Conservation (phyloP, 2,113 vertebrate species). For the Erythrocercus mccallii region DNA sequence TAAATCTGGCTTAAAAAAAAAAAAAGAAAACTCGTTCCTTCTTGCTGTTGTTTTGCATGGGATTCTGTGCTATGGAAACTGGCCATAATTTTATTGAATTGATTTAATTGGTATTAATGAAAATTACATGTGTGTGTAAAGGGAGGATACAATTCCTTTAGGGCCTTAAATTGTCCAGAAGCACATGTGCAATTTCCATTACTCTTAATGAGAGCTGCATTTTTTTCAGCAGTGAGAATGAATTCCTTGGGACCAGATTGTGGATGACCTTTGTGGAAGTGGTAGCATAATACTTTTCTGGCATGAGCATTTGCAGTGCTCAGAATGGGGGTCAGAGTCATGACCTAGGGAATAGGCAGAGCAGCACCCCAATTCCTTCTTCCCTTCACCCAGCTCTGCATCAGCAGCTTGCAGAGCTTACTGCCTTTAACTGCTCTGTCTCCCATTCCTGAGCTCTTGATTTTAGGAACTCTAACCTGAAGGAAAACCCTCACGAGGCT, state of each 20-base stretch:
- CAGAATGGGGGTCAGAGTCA: neutral
- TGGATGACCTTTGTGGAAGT: neutral
- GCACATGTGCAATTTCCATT: constrained; percentile 49
- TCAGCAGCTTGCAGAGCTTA: fast-evolving
- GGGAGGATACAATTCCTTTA: constrained; percentile 28
- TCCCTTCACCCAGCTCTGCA: neutral
- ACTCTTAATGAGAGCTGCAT: neutral
- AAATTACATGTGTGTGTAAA: constrained; percentile 49
- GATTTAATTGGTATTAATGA: constrained; percentile 62
- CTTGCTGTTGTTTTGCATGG: constrained; percentile 21
- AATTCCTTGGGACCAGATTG: neutral
- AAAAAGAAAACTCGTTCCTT: neutral
- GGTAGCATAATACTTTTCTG: neutral
- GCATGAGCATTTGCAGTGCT: neutral
- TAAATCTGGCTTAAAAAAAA: constrained; percentile 13
- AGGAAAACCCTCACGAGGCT: neutral
- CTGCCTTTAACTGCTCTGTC: neutral
- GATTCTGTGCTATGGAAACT: constrained; percentile 37
- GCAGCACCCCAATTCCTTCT: neutral
- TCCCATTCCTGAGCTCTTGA: neutral
- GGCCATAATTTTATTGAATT: constrained; percentile 34
- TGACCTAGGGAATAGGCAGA: neutral
- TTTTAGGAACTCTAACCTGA: neutral
- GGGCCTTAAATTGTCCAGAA: constrained; percentile 40
- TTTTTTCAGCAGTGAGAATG: constrained; percentile 24